These are phyloP conservation scores for Xiphophorus hellerii DNA, from an alignment of 2,113 vertebrate genomes.

Conservation along the genomic window DNA sequence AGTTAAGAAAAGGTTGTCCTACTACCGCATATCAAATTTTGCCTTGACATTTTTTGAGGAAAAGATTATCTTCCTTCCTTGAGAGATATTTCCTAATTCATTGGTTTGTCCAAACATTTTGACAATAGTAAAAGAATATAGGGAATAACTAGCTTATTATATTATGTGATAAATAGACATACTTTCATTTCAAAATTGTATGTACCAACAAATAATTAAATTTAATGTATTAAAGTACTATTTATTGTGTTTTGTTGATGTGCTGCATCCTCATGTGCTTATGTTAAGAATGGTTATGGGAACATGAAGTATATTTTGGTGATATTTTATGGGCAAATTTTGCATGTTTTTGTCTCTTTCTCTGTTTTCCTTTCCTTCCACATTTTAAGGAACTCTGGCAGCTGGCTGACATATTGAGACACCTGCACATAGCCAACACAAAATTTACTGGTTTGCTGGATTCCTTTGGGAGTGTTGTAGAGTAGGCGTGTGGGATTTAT, in stretches of 20 bases:
- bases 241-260: background rate
- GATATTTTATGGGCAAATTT: background rate
- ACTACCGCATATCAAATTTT: no score
- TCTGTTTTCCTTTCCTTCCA: background rate
- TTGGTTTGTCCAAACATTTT: background rate
- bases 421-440: slow-evolving; percentile 27
- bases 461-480: slow-evolving; percentile 20
- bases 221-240: background rate
- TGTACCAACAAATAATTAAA: background rate
- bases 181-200: background rate
- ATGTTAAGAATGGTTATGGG: background rate
- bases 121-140: background rate
- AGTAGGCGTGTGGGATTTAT: slow-evolving; percentile 29
- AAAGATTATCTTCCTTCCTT: no score
- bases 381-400: background rate
- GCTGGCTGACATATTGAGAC: slow-evolving; percentile 25
- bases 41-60: no score
- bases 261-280: background rate
- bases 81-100: no score
- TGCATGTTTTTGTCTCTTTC: background rate
- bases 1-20: no score
- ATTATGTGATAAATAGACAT: background rate
- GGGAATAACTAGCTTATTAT: background rate
- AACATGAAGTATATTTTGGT: background rate
- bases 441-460: slow-evolving; percentile 32